Base-by-base conservation (phyloP, 2,113 vertebrate species). In the Bostrychus sinensis region DNA sequence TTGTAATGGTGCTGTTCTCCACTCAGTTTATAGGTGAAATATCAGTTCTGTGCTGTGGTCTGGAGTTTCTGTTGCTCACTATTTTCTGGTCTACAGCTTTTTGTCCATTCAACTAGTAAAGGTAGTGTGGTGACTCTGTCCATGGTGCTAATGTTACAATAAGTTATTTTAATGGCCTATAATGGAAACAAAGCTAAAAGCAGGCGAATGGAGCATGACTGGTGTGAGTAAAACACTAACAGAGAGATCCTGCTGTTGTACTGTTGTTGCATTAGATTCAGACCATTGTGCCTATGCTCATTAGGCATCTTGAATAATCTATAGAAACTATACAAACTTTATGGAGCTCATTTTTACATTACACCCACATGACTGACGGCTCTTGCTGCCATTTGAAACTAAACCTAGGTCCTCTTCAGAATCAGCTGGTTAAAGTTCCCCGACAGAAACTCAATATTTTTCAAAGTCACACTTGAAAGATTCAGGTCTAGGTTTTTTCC, bases 281-380 rank as follows among this genome's bases (percentile, higher is more conserved):
- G n/a, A n/a, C n/a, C n/a, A n/a, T n/a, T n/a, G n/a, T n/a, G n/a
- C n/a, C n/a, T n/a, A n/a, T n/a, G n/a, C n/a, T n/a, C n/a, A n/a
- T n/a, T n/a, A n/a, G n/a, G 26, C 34, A 16, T 28, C n/a, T 56
- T 74, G 34, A 54, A 71, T 67, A 60, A 70, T 67, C 26, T 17
- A 50, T 42, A 46, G 41, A 2, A 23, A 8, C 23, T n/a, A 16
- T 22, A 34, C 16, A 45, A 32, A 34, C 2, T 32, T 11, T 41
- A 20, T 42, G 45, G 20, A 71, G 37, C 19, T 45, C 10, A 55
- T 55, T 62, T n/a, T n/a, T 60, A 62, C 3, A 61, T 71, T 19
- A 50, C 38, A 25, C 38, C 32, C 50, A 43, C 4, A 37, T 65
- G 23, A 53, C 6, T 28, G 34, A 38, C 53, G 37, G 20, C 42